These are phyloP conservation scores for Teleogryllus occipitalis DNA, from an alignment of 1,140 invertebrate genomes.

Conservation along the genomic window DNA sequence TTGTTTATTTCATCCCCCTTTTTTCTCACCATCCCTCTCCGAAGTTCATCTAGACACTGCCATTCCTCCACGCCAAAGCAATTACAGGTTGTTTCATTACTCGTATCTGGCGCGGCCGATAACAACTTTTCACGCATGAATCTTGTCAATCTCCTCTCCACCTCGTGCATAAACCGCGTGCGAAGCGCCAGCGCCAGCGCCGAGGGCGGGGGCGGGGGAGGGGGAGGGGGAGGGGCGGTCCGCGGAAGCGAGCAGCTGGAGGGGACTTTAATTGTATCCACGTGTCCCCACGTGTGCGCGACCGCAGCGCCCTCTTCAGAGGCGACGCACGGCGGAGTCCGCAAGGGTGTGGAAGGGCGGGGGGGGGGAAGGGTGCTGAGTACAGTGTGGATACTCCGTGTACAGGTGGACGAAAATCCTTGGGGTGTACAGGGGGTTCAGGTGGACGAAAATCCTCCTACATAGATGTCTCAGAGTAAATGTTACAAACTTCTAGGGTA, in stretches of 20 bases:
- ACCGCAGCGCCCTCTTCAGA: not conserved
- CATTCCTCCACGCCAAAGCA: not conserved
- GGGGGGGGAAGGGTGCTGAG: too few species aligned
- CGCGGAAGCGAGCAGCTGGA: not conserved
- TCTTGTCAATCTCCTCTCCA: not conserved
- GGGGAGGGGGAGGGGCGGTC: too few species aligned
- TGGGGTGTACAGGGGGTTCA: too few species aligned
- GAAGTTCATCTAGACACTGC: not conserved
- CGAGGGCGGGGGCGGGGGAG: not conserved
- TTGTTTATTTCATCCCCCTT: not conserved
- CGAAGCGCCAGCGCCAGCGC: not conserved
- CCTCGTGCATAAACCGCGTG: not conserved
- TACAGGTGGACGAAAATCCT: too few species aligned
- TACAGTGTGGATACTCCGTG: too few species aligned
- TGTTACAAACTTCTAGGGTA: too few species aligned
- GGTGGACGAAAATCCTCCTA: too few species aligned
- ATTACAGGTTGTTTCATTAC: not conserved
- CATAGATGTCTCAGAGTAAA: too few species aligned
- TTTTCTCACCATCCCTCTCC: not conserved
- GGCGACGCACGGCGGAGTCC: too few species aligned
- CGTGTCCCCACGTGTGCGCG: not conserved
- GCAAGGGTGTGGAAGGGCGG: too few species aligned
- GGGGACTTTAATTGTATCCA: conserved; percentile 4
- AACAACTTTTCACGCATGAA: conserved; percentile 4
- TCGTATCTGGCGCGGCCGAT: not conserved